phyloP scores from a whole-genome alignment of 2,888 invertebrate genomes.

The Nomada fabriciana region DNA sequence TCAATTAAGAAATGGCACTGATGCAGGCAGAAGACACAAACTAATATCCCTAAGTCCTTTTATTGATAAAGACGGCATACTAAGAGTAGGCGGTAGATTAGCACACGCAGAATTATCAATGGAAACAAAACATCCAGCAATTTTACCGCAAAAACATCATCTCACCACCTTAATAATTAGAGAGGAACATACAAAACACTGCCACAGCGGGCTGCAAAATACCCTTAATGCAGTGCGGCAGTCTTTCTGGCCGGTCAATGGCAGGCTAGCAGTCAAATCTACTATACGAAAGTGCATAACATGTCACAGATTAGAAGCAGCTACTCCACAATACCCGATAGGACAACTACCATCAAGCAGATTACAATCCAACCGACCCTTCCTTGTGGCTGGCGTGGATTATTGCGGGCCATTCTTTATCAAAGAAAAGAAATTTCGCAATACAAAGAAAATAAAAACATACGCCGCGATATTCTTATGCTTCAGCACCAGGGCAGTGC shows the following conservation, averaged over 20 bases:
- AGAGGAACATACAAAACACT: constrained; percentile 26
- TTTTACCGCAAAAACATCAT: constrained; percentile 42
- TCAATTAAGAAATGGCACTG: background rate
- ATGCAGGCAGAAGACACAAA: background rate
- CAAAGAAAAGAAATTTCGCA: no score
- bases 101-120: constrained; percentile 37
- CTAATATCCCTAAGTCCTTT: background rate
- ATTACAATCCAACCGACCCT: no score
- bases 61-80: constrained; percentile 34
- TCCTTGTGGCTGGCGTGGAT: no score
- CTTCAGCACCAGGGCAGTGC: background rate
- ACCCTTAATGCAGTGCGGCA: constrained; percentile 49
- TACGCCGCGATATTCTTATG: no score
- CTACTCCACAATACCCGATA: no score
- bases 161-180: constrained; percentile 48
- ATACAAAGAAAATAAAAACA: no score
- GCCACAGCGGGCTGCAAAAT: constrained; percentile 51
- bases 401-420: no score
- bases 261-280: constrained; percentile 29
- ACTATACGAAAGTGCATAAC: constrained; percentile 43
- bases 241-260: constrained; percentile 58
- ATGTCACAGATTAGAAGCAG: constrained; percentile 19
- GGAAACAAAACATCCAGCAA: constrained; percentile 48
- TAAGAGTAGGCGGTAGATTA: constrained; percentile 59
- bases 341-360: no score